Conservation (phyloP, 2,888 invertebrate species). For the Lasioglossum oenotherae region DNA sequence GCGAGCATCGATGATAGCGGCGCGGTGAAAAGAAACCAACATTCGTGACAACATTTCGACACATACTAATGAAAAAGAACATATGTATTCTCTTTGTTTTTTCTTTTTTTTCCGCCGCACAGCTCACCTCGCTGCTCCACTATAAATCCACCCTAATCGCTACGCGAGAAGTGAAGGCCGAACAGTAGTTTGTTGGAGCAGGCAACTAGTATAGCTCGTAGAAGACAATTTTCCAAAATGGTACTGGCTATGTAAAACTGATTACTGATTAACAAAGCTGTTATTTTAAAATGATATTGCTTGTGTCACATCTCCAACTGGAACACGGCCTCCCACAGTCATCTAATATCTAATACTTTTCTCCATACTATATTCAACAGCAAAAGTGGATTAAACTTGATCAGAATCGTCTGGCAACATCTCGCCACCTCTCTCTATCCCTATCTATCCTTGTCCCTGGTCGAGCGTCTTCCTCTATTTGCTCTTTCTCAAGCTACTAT, state of each 20-base stretch:
- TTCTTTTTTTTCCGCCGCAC: no score
- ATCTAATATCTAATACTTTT: background rate
- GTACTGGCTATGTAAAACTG: no score
- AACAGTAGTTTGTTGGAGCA: background rate
- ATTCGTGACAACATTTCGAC: no score
- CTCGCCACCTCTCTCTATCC: background rate
- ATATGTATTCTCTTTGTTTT: no score
- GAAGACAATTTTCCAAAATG: background rate
- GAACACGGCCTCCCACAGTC: background rate
- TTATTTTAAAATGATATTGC: no score
- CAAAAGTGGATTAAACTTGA: background rate
- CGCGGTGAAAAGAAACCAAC: no score
- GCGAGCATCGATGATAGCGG: no score
- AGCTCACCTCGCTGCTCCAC: no score
- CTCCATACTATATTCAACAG: background rate
- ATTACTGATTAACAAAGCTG: no score
- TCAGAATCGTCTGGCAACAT: background rate
- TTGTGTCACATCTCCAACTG: no score
- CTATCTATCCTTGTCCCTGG: background rate
- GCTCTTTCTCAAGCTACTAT: slow-evolving; percentile 15
- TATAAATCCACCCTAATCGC: background rate
- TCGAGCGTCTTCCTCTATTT: background rate
- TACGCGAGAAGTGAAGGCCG: background rate
- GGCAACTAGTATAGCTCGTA: background rate
- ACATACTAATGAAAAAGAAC: no score